A percentile compares a stretch with the other conserved stretches of the same genome.
Conservation (phyloP, 2,113 vertebrate genomes). For the Kryptolebias marmoratus region DNA sequence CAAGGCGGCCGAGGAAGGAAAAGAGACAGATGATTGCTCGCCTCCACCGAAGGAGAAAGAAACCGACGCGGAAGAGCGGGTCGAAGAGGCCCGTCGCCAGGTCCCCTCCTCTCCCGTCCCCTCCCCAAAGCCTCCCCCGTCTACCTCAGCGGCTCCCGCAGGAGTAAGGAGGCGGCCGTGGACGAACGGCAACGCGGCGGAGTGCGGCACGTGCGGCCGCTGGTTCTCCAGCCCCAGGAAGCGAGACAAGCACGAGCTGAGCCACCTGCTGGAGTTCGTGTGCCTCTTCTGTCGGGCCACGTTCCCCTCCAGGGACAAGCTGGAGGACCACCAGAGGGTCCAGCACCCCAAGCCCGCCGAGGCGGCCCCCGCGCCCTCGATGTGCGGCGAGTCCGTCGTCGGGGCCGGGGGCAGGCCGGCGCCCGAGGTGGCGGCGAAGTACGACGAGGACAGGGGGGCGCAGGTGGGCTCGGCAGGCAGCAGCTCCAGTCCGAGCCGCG, state of each 20-base stretch:
- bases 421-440: conserved; percentile 53
- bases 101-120: conserved; percentile 48
- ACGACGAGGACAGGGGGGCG: conserved; percentile 59
- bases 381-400: conserved; percentile 51
- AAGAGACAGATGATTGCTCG: conserved; percentile 42
- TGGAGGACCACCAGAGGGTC: conserved; percentile 82
- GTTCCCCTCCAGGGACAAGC: conserved; percentile 79
- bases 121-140: conserved; percentile 61
- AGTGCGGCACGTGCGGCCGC: conserved; percentile 86
- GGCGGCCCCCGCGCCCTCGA: conserved; percentile 41
- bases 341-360: conserved; percentile 78
- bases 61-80: conserved; percentile 51
- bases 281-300: conserved; percentile 80
- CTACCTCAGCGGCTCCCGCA: conserved; percentile 60
- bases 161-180: conserved; percentile 70
- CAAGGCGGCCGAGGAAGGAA: conserved; percentile 26
- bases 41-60: conserved; percentile 55
- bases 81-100: conserved; percentile 37
- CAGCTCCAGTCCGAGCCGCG: conserved; percentile 67
- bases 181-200: conserved; percentile 80
- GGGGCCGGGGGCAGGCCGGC: conserved; percentile 44
- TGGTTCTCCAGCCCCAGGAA: conserved; percentile 86
- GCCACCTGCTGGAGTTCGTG: conserved; percentile 83
- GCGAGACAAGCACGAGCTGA: conserved; percentile 87
- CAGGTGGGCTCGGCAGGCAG: conserved; percentile 30